phyloP scores from a whole-genome alignment of 64 coral and sea anemone species.

The Actinia equina region DNA sequence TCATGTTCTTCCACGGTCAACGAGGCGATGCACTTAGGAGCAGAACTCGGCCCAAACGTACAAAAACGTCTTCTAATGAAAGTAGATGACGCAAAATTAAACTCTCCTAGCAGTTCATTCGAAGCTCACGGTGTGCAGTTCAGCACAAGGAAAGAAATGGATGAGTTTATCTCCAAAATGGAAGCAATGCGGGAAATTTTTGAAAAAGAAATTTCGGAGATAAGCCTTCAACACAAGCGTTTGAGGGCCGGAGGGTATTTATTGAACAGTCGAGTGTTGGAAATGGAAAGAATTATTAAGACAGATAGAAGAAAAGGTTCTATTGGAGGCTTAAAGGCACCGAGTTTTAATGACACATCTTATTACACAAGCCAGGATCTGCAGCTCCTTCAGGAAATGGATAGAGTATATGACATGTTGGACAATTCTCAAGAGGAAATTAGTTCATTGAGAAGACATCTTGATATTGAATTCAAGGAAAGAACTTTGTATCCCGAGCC shows the following conservation, averaged over 20 bases:
- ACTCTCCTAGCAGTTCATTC: not conserved
- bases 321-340: conserved; percentile 43
- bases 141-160: conserved; percentile 60
- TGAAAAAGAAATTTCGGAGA: conserved; percentile 77
- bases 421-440: conserved; percentile 72
- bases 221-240: conserved; percentile 71
- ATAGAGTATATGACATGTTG: conserved; percentile 63
- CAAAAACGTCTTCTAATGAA: conserved; percentile 12
- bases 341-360: conserved; percentile 35
- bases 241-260: conserved; percentile 58
- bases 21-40: not conserved
- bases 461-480: conserved; percentile 86
- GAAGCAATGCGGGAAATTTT: conserved; percentile 65
- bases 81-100: conserved; percentile 9
- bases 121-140: conserved; percentile 74
- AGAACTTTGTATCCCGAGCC: conserved; percentile 86
- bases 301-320: conserved; percentile 47
- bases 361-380: conserved; percentile 60
- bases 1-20: not conserved
- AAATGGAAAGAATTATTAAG: conserved; percentile 76
- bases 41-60: not conserved
- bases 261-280: conserved; percentile 46
- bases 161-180: conserved; percentile 78
- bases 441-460: conserved; percentile 69
- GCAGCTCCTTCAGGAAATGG: conserved; percentile 70